Evolutionary conservation across 2,888 invertebrate genomes (phyloP).

Genomic region (Alcis repandata): DNA sequence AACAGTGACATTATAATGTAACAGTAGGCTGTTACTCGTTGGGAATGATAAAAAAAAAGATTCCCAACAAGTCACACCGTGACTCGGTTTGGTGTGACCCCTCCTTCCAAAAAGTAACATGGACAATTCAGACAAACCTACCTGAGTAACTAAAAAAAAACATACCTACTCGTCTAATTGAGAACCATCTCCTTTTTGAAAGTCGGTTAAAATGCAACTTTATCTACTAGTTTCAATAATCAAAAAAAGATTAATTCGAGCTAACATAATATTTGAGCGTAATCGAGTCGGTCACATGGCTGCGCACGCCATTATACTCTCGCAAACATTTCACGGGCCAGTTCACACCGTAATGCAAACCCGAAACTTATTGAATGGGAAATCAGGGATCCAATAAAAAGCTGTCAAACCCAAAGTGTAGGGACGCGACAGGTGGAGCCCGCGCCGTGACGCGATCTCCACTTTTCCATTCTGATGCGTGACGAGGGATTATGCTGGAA

Average conservation of each 20-base stretch:
- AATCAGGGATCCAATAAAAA: slow-evolving; percentile 81
- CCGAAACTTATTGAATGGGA: slow-evolving; percentile 80
- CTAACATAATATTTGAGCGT: slow-evolving; percentile 47
- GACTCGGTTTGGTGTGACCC: too few species aligned
- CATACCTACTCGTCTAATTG: too few species aligned
- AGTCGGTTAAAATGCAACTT: too few species aligned
- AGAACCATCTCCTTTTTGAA: too few species aligned
- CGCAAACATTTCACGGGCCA: slow-evolving; percentile 75
- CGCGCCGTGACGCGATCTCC: slow-evolving; percentile 38
- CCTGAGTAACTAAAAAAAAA: too few species aligned
- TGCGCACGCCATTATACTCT: slow-evolving; percentile 56
- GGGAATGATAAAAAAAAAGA: too few species aligned
- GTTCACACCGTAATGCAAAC: slow-evolving; percentile 73
- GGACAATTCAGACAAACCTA: too few species aligned
- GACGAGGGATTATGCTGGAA: slow-evolving; percentile 34
- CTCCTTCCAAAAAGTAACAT: too few species aligned
- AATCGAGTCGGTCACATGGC: slow-evolving; percentile 59
- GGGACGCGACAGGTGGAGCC: slow-evolving; percentile 67
- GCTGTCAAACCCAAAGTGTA: slow-evolving; percentile 77
- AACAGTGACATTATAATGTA: too few species aligned
- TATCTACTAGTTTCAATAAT: background rate
- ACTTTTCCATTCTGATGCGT: slow-evolving; percentile 39
- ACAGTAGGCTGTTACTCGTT: too few species aligned
- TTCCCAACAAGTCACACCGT: too few species aligned
- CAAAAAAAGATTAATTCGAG: background rate